These are phyloP conservation scores for Tinea pellionella DNA, from an alignment of 2,888 invertebrate genomes.

Conservation along the genomic window DNA sequence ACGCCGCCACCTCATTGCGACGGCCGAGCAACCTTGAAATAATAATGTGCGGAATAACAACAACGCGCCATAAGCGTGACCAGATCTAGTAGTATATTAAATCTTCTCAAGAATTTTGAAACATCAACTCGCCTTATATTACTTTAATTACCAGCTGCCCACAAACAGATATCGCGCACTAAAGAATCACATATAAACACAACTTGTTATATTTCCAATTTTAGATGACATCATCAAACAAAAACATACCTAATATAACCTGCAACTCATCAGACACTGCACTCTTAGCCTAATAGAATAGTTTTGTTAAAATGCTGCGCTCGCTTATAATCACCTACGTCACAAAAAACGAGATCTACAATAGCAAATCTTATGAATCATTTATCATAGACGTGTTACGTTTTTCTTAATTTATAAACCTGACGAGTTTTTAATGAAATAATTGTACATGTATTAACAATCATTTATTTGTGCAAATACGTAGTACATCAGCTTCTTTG, in stretches of 20 bases:
- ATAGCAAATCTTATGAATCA: no score
- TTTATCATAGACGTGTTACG: no score
- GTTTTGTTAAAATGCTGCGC: neutral
- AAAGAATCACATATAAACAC: neutral
- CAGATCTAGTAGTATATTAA: slow-evolving; percentile 62
- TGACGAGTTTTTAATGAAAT: no score
- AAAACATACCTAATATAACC: neutral
- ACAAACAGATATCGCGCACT: neutral
- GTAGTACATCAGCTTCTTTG: neutral
- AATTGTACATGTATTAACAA: no score
- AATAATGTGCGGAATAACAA: slow-evolving; percentile 69
- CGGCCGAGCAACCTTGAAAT: slow-evolving; percentile 69
- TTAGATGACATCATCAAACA: slow-evolving; percentile 9
- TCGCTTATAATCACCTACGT: neutral
- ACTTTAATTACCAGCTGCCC: neutral
- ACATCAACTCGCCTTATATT: slow-evolving; percentile 17
- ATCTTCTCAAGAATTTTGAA: slow-evolving; percentile 53
- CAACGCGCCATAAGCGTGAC: slow-evolving; percentile 68
- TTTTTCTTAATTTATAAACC: no score
- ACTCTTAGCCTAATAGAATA: neutral
- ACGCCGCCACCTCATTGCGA: slow-evolving; percentile 67
- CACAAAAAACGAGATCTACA: no score
- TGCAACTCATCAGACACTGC: neutral
- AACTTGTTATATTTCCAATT: neutral
- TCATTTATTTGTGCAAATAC: no score